These are phyloP conservation scores for Xerus inauris DNA, from an alignment of 2,113 vertebrate genomes.

Conservation along the genomic window DNA sequence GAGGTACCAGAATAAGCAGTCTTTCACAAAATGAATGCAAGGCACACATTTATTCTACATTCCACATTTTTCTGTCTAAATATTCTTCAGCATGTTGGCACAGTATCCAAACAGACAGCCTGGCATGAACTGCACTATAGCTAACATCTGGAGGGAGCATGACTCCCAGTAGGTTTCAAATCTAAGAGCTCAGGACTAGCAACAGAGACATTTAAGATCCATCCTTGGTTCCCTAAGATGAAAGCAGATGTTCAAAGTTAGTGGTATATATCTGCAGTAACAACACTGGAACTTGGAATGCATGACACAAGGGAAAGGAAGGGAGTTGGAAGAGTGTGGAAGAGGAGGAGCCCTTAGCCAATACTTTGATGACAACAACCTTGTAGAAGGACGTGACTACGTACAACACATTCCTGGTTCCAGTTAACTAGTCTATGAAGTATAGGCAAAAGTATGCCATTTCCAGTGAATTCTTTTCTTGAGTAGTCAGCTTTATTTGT, in stretches of 20 bases:
- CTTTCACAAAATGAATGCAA: not conserved
- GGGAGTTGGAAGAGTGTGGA: not conserved
- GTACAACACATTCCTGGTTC: not conserved
- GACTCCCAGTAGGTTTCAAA: not conserved
- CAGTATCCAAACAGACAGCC: not conserved
- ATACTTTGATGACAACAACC: not conserved
- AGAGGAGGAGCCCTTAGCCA: not conserved
- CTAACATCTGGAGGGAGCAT: not conserved
- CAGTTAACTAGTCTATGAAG: not conserved
- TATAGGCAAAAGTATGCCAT: not conserved
- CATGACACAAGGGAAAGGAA: not conserved
- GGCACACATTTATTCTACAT: not conserved
- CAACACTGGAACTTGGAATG: not conserved
- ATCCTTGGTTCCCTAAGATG: not conserved
- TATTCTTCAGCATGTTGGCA: not conserved
- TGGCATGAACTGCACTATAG: not conserved
- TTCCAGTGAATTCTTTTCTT: not conserved
- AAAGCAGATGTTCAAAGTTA: conserved; percentile 21
- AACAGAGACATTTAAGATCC: not conserved
- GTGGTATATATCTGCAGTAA: not conserved
- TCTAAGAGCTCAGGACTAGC: not conserved
- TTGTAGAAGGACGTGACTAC: not conserved
- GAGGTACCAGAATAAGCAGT: not conserved
- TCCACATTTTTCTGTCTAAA: not conserved
- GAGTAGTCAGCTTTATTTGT: not conserved